Conservation (phyloP, 2,797 vertebrate species). For the Peromyscus aztecus region DNA sequence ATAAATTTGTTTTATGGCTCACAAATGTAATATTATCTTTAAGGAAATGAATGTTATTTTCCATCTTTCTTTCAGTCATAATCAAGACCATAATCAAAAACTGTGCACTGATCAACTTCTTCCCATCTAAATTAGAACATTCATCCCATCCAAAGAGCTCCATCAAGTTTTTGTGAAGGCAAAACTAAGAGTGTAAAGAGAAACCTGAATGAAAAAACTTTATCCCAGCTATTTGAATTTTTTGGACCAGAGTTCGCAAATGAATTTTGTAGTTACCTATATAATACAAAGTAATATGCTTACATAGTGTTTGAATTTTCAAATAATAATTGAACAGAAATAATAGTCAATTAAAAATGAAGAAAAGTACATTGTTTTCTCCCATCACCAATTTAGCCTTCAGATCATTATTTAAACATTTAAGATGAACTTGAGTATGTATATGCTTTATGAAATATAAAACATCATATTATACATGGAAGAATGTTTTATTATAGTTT, state of each 20-base stretch:
- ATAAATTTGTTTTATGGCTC: conserved; percentile 15
- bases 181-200: conserved; percentile 26
- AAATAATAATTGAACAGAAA: conserved; percentile 19
- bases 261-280: not conserved
- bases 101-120: not conserved
- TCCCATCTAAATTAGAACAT: not conserved
- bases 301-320: conserved; percentile 23
- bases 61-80: conserved; percentile 18
- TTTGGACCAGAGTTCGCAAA: conserved; percentile 21
- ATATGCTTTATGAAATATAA: not conserved
- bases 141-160: not conserved
- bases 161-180: not conserved
- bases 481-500: not conserved
- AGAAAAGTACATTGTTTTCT: not conserved
- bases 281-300: not conserved
- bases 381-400: not conserved
- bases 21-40: conserved; percentile 31
- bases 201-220: not conserved
- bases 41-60: conserved; percentile 30
- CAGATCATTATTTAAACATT: not conserved
- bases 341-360: not conserved
- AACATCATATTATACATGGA: not conserved
- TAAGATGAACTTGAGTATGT: not conserved
- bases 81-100: conserved; percentile 34
- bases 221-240: not conserved